Base-by-base conservation (phyloP, 2,797 vertebrate genomes). In the Malurus leucopterus region DNA sequence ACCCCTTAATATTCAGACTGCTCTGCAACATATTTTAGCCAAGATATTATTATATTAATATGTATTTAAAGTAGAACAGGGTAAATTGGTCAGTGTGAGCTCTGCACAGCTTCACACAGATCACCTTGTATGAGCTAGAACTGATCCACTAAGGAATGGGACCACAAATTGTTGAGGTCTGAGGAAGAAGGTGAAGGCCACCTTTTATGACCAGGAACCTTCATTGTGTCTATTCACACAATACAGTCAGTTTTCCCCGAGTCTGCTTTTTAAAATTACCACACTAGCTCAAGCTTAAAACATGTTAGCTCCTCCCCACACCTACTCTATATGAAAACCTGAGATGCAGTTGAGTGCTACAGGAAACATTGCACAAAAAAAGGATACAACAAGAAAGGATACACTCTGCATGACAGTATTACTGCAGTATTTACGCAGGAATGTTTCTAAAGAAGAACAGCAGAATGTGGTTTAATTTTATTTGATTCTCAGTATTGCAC, bases 331-430 rank as follows among this genome's bases (percentile, higher is more conserved):
- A 61, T 1, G 32, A 88, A 80, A 89, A 71, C 24, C 30, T 55
- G 43, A 41, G 53, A 89, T 70, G 89, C 41, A 90, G 92, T 94
- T 64, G 57, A 95, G 79, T 86, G 92, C 93, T 94, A 87, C 4
- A 29, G 81, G 84, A 95, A 95, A 86, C 91, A 93, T 90, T 93
- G 88, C 86, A 96, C 96, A 95, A 93, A 95, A 98, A 98, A 98
- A 98, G 97, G 97, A 98, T 98, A 98, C 97, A 91, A 97, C 97
- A 97, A 97, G 96, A 98, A 98, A 98, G 97, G 97, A 98, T 98
- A 98, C 97, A 96, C 95, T 97, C 95, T 97, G 97, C 96, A 96
- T 97, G 97, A 97, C 96, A 97, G 96, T 95, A 96, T 96, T 97
- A 97, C 92, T 97, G 97, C 95, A 96, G 97, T 95, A 95, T 97